A percentile compares a stretch with the other conserved stretches of the same genome.
Conservation (phyloP, 64 coral and sea anemone genomes). For the Montipora capricornis region DNA sequence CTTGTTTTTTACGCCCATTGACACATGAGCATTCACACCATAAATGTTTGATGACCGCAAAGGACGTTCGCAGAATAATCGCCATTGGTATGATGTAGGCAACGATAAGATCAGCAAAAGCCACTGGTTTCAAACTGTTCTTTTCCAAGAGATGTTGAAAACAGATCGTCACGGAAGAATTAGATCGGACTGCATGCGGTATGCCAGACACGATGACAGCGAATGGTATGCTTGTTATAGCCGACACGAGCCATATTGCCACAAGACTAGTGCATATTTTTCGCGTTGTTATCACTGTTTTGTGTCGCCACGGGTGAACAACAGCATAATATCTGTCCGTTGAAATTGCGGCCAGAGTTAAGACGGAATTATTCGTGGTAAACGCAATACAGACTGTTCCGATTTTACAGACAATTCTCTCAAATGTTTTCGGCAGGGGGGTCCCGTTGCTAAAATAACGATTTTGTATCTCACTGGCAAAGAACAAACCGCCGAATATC, state of each 20-base stretch:
- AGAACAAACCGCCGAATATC: neutral
- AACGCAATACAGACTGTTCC: neutral
- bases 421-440: neutral
- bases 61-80: conserved; percentile 47
- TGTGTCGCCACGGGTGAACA: conserved; percentile 37
- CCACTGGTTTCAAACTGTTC: neutral
- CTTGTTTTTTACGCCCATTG: neutral
- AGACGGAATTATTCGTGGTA: conserved; percentile 4
- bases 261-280: neutral
- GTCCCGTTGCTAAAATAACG: conserved; percentile 11
- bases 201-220: neutral
- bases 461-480: conserved; percentile 11
- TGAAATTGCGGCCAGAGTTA: conserved; percentile 41
- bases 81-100: conserved; percentile 38
- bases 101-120: conserved; percentile 31
- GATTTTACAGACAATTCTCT: conserved; percentile 14
- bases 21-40: conserved; percentile 16
- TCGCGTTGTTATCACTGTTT: neutral
- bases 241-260: neutral
- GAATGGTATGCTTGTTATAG: neutral
- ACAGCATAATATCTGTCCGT: conserved; percentile 31
- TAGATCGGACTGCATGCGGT: neutral
- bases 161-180: neutral
- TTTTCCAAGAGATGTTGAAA: neutral
- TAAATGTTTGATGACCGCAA: conserved; percentile 39